Evolutionary conservation across 2,113 vertebrate genomes (phyloP), one percentile per base, ranked within the genome.

Genomic region (Calyptommatus sinebrachiatus): DNA sequence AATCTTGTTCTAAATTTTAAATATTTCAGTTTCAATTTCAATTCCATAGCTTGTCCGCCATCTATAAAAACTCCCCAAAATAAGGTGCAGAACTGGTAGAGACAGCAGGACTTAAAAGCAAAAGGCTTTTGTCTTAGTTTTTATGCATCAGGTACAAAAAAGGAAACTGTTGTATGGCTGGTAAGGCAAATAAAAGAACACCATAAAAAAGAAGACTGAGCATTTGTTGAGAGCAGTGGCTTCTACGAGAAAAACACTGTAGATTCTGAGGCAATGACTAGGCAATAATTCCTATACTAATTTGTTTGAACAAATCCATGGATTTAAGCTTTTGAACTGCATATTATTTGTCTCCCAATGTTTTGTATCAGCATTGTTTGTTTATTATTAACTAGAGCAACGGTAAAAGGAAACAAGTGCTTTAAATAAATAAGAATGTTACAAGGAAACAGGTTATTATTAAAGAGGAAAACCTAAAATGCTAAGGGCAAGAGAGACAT

Each of bases 181-280:
- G 71, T 7, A 77, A 16, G 46, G 26, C 22, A 35, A 60, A 14
- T 7, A 16, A 50, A 50, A 50, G 48, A 14, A 14, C 48, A 50
- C 48, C 48, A 50, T 50, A 50, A 50, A 9, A 50, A 50, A 50
- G 2, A 50, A 41, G 35, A 41, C 35, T 41, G 35, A 41, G 5
- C 35, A 41, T 67, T 41, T 61, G 2, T 68, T 68, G 50, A 77
- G 53, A 41, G 26, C 10, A n/a, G 2, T 62, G 16, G 28, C 22
- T 2, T 14, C 2, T 6, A 26, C 12, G n/a, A 26, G 48, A 76
- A 8, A 2, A 53, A 20, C 16, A 69, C 78, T 87, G 77, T 84
- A 82, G 7, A 68, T 71, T 65, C 60, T 41, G 83, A 80, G 79
- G 66, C 35, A 84, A 78, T 10, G 76, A 65, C 71, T 66, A 73